phyloP scores from a whole-genome alignment of 2,797 vertebrate genomes.

The Sebastes kiyomatsui region DNA sequence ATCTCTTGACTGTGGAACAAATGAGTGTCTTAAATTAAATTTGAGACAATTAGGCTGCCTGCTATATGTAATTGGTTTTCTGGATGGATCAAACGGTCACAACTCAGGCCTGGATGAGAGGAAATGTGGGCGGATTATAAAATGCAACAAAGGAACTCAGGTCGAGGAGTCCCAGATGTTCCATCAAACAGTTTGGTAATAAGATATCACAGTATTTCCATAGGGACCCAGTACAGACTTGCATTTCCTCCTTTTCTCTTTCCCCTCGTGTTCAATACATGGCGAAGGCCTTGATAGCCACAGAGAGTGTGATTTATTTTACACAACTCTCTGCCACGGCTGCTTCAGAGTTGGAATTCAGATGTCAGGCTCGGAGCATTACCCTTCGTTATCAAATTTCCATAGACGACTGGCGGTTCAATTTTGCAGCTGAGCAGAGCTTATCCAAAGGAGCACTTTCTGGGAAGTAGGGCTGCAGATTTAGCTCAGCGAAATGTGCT shows the following conservation, averaged over 20 bases:
- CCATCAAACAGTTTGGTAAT: constrained; percentile 66
- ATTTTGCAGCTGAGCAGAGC: constrained; percentile 78
- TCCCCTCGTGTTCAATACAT: background rate
- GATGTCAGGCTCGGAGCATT: constrained; percentile 66
- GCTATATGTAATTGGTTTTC: constrained; percentile 68
- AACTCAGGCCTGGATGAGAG: constrained; percentile 47
- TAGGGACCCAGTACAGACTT: constrained; percentile 7
- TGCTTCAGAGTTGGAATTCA: constrained; percentile 63
- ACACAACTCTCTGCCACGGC: constrained; percentile 24
- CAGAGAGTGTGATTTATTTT: constrained; percentile 47
- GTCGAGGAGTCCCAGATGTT: constrained; percentile 67
- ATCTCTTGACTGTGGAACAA: constrained; percentile 54
- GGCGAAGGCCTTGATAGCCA: constrained; percentile 35
- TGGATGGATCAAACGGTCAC: constrained; percentile 55
- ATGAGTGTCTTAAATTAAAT: constrained; percentile 70
- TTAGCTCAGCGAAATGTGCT: constrained; percentile 40
- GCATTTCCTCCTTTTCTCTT: background rate
- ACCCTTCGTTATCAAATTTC: constrained; percentile 68
- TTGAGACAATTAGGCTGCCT: constrained; percentile 65
- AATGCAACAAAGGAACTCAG: constrained; percentile 17
- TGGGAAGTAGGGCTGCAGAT: constrained; percentile 34
- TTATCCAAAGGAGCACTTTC: constrained; percentile 59
- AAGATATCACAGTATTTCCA: constrained; percentile 60
- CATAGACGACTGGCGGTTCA: constrained; percentile 72
- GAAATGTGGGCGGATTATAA: constrained; percentile 43